Conservation (phyloP, 2,888 invertebrate species). For the Crocallis elinguaria region DNA sequence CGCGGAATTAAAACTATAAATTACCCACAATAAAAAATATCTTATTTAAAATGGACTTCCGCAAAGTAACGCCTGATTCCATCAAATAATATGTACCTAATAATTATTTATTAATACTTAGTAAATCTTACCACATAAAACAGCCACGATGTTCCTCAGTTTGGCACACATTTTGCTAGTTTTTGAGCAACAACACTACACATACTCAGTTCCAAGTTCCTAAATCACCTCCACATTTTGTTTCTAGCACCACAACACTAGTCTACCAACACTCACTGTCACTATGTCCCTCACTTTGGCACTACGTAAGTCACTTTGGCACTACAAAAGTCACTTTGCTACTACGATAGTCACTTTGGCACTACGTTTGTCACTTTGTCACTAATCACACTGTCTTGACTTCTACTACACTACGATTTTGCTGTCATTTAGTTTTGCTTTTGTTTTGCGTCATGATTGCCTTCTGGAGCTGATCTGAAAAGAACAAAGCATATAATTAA, state of each 20-base stretch:
- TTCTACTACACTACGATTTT: not conserved
- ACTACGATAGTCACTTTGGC: conserved; percentile 33
- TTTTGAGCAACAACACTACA: conserved; percentile 60
- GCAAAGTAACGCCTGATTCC: no score
- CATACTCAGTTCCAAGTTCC: conserved; percentile 42
- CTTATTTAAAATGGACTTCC: no score
- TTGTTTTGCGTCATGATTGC: conserved; percentile 1
- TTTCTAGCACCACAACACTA: conserved; percentile 41
- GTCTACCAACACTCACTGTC: conserved; percentile 19
- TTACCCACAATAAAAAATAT: no score
- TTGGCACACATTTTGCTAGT: conserved; percentile 70
- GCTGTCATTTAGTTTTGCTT: not conserved
- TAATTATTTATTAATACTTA: not conserved
- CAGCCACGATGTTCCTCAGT: conserved; percentile 54
- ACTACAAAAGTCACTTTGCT: conserved; percentile 28
- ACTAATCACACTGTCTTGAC: not conserved
- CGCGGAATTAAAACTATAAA: no score
- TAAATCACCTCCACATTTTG: conserved; percentile 64
- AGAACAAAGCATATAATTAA: not conserved
- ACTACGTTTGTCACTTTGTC: conserved; percentile 29
- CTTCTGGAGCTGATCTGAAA: conserved; percentile 3
- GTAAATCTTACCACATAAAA: conserved; percentile 66
- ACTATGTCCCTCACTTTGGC: conserved; percentile 23
- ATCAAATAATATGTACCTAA: no score
- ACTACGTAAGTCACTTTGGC: not conserved